These are phyloP conservation scores for Mesoclemmys tuberculata DNA, from an alignment of 2,113 vertebrate genomes.

Conservation along the genomic window DNA sequence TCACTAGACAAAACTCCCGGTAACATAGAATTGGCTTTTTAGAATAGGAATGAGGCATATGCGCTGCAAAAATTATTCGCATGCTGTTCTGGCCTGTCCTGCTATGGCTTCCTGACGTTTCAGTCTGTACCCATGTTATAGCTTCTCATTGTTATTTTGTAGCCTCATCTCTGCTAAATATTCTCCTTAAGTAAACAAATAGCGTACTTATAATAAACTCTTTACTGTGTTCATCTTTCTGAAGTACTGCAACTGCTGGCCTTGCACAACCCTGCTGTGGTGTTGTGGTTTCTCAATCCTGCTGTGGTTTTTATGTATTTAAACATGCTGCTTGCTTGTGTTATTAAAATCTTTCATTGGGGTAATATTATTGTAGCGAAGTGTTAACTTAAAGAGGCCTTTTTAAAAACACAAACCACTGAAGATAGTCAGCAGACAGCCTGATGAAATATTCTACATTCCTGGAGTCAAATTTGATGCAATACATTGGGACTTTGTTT, in stretches of 20 bases:
- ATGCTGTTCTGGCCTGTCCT: neutral
- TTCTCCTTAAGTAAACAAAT: conserved; percentile 46
- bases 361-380: conserved; percentile 54
- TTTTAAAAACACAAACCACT: conserved; percentile 13
- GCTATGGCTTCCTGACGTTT: neutral
- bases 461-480: neutral
- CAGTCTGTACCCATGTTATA: neutral
- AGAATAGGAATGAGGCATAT: neutral
- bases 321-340: conserved; percentile 55
- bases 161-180: conserved; percentile 2
- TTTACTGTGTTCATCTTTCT: conserved; percentile 37
- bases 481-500: conserved; percentile 20
- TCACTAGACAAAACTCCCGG: neutral
- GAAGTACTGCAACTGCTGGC: neutral
- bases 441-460: conserved; percentile 31
- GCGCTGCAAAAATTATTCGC: neutral
- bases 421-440: conserved; percentile 25
- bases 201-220: conserved; percentile 38
- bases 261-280: conserved; percentile 29
- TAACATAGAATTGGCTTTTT: neutral
- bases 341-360: conserved; percentile 60
- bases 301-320: conserved; percentile 55
- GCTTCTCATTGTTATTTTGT: neutral
- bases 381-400: conserved; percentile 47
- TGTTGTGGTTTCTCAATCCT: conserved; percentile 52